phyloP scores from a whole-genome alignment of 2,797 vertebrate species.

The Sebastes hopkinsi region DNA sequence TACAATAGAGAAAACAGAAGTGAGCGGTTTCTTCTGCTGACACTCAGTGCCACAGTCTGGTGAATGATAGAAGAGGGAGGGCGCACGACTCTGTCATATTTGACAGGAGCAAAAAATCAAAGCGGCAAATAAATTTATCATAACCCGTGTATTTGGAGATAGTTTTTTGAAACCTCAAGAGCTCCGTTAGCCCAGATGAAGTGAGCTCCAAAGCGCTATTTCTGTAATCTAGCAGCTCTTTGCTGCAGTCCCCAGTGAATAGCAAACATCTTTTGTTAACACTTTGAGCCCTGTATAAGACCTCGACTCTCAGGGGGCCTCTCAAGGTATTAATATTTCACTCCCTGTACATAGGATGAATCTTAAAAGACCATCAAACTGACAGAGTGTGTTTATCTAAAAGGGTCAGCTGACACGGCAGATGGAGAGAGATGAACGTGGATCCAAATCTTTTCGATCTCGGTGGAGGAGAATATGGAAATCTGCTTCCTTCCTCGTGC shows the following conservation, averaged over 20 bases:
- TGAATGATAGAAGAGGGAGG: neutral
- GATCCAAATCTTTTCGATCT: slow-evolving; percentile 22
- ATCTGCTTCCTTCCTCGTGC: slow-evolving; percentile 2
- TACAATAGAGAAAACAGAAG: slow-evolving; percentile 7
- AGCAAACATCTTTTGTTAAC: slow-evolving; percentile 58
- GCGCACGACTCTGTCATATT: neutral
- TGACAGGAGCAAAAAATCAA: slow-evolving; percentile 35
- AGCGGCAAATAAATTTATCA: slow-evolving; percentile 32
- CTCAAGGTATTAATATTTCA: slow-evolving; percentile 57
- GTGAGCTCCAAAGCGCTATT: slow-evolving; percentile 31
- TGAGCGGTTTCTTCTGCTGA: slow-evolving; percentile 25
- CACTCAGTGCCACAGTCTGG: neutral
- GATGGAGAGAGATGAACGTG: slow-evolving; percentile 23
- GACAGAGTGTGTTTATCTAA: slow-evolving; percentile 40
- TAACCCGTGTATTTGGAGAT: slow-evolving; percentile 16
- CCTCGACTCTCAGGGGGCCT: slow-evolving; percentile 12
- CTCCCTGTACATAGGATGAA: slow-evolving; percentile 27
- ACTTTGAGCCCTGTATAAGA: slow-evolving; percentile 29
- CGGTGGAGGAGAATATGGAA: slow-evolving; percentile 13
- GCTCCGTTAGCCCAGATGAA: neutral
- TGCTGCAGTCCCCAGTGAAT: slow-evolving; percentile 40
- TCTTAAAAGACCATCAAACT: slow-evolving; percentile 38
- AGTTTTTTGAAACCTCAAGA: slow-evolving; percentile 33
- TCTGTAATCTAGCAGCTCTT: slow-evolving; percentile 27
- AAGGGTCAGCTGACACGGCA: slow-evolving; percentile 44